Evolutionary conservation across 2,888 invertebrate genomes (phyloP).

Genomic region (Eretmocerus hayati): DNA sequence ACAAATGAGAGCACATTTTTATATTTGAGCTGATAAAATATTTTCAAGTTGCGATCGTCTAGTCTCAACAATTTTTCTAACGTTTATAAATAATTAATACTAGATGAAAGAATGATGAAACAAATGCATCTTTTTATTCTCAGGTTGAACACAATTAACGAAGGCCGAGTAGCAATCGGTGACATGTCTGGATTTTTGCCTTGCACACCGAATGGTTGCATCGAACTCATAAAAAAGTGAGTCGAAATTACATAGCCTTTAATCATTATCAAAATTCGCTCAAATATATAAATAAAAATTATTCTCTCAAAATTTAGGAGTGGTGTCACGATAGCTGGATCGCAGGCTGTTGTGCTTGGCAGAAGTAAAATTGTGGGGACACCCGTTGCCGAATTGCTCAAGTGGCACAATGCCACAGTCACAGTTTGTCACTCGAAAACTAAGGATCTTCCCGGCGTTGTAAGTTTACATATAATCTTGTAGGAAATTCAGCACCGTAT

Average conservation of each 20-base stretch:
- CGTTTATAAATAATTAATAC: too few relatives aligned
- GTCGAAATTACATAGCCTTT: background rate
- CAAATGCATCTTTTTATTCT: too few relatives aligned
- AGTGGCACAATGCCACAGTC: constrained; percentile 96
- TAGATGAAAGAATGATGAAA: too few relatives aligned
- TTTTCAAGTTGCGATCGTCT: too few relatives aligned
- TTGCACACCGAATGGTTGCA: constrained; percentile 93
- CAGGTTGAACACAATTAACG: constrained; percentile 85
- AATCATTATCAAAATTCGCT: too few relatives aligned
- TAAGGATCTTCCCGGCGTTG: constrained; percentile 60
- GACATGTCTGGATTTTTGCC: constrained; percentile 86
- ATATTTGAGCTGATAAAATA: too few relatives aligned
- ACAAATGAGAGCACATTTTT: too few relatives aligned
- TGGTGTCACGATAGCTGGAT: constrained; percentile 71
- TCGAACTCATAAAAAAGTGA: constrained; percentile 78
- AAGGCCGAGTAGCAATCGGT: constrained; percentile 85
- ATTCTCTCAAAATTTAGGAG: constrained; percentile 52
- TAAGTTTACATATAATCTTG: constrained; percentile 1
- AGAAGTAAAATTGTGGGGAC: constrained; percentile 97
- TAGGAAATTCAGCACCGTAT: too few relatives aligned
- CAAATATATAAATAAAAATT: too few relatives aligned
- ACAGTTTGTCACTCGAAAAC: constrained; percentile 96
- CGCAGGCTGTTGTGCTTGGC: constrained; percentile 87
- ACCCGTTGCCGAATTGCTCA: constrained; percentile 86
- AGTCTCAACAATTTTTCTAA: too few relatives aligned